A percentile compares a stretch with the other conserved stretches of the same genome.
Conservation (phyloP, 2,113 vertebrate species). For the Sebastes fasciatus region DNA sequence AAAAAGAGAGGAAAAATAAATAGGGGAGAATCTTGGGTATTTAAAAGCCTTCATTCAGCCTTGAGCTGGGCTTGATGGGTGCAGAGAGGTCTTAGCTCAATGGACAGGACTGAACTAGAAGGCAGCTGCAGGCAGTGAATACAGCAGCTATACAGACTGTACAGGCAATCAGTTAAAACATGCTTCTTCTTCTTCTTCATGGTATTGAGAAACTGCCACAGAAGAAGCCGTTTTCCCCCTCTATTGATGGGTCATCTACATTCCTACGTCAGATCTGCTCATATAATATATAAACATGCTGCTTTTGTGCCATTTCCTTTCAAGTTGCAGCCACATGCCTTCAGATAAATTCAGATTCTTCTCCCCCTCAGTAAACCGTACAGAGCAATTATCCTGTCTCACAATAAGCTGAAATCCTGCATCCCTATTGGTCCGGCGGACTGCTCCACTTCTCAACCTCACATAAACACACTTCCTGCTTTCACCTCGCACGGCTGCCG, state of each 20-base stretch:
- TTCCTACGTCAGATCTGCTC: slow-evolving; percentile 12
- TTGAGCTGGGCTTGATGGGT: slow-evolving; percentile 56
- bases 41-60: slow-evolving; percentile 69
- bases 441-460: slow-evolving; percentile 47
- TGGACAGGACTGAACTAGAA: slow-evolving; percentile 64
- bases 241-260: slow-evolving; percentile 13
- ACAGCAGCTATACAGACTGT: slow-evolving; percentile 36
- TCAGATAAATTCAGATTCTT: slow-evolving; percentile 30
- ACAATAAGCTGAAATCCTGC: slow-evolving; percentile 46
- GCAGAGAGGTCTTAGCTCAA: slow-evolving; percentile 59
- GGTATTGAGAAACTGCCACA: neutral
- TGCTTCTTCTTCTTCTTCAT: slow-evolving; percentile 23
- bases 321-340: slow-evolving; percentile 15
- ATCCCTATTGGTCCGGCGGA: slow-evolving; percentile 36
- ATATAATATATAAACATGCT: neutral
- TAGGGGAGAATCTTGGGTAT: slow-evolving; percentile 48
- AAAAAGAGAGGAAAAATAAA: slow-evolving; percentile 35
- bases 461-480: slow-evolving; percentile 40
- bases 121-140: slow-evolving; percentile 72
- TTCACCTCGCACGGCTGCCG: slow-evolving; percentile 23
- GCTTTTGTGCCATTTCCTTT: slow-evolving; percentile 39
- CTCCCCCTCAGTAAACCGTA: slow-evolving; percentile 16
- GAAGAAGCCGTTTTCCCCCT: neutral
- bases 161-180: slow-evolving; percentile 52
- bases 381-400: slow-evolving; percentile 49